Percentiles rank a stretch among this genome's conserved stretches.
phyloP scores from a whole-genome alignment of 2,888 invertebrate species.

The Sarcophaga carnaria region DNA sequence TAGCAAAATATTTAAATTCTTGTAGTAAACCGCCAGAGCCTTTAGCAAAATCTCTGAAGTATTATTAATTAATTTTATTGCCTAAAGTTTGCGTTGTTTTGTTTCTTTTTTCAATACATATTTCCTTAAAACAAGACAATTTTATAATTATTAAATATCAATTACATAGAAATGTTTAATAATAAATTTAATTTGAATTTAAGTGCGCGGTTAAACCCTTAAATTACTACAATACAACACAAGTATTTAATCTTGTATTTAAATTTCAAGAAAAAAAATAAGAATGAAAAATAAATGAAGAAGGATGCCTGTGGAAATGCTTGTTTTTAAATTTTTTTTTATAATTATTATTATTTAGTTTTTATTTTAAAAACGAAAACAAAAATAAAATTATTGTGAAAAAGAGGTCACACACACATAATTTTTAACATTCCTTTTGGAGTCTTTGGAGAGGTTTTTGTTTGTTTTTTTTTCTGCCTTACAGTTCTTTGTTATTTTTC shows the following conservation, averaged over 20 bases:
- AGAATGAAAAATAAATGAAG: too few species aligned
- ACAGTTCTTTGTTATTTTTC: neutral
- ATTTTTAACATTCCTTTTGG: conserved; percentile 23
- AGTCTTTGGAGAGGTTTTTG: conserved; percentile 9
- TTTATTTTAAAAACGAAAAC: too few species aligned
- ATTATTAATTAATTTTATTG: too few species aligned
- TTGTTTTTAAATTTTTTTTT: neutral
- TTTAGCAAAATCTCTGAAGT: too few species aligned
- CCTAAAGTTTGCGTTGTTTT: neutral
- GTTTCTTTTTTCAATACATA: neutral
- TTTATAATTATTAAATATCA: conserved; percentile 5
- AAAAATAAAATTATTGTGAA: neutral
- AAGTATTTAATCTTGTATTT: conserved; percentile 1
- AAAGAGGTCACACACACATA: conserved; percentile 30
- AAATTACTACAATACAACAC: neutral
- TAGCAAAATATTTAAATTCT: too few species aligned
- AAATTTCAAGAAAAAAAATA: neutral
- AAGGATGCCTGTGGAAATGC: neutral
- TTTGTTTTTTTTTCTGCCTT: neutral
- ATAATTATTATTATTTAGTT: too few species aligned
- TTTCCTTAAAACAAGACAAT: neutral
- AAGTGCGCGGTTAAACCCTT: neutral
- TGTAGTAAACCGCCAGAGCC: too few species aligned
- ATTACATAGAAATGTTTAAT: neutral
- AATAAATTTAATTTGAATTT: neutral